Evolutionary conservation across 1,140 invertebrate species (phyloP), one percentile per base, ranked within the genome.

Genomic region (Drosophila nigromelanica): DNA sequence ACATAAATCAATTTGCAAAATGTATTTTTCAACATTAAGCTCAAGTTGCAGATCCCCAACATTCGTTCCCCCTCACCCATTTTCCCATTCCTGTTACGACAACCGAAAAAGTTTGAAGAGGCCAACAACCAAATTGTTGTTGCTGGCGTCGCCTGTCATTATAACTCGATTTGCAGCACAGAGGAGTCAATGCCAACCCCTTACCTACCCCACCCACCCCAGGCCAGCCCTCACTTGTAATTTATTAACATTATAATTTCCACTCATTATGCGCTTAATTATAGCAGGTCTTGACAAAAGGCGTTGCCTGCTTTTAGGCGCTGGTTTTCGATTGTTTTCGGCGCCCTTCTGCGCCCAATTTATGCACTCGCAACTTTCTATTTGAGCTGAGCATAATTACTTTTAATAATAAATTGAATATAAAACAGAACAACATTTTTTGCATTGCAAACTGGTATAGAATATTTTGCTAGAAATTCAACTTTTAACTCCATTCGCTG

Each of bases 1-100:
- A 64, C 72, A 33, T 87, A 87, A 89, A 89, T 87, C 82, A 87
- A 87, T 87, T 87, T 87, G 72, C 64, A 64, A 70, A 76, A 82
- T 82, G 58, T 89, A 81, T 75, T 81, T 80, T 63, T 14, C 48
- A 52, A 59, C 62, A 70, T 68, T 74, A 54, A 51, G 64, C 63
- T 73, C 54, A 68, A 60, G 63, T 73, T 73, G 48, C 47, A 48
- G 55, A 45, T 6, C 43, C 40, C 54, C 11, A 47, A 43, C 37
- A 60, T 47, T 33, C 30, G 18, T 39, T 27, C 1, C 18, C 15
- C 27, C 39, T 30, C 63, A 80, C 72, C 4, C 27, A 1, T 5
- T 30, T 48, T 55, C 50, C 64, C 63, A 54, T 15, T 37, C 21
- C 37, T 43, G 18, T 51, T 33, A 12, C 11, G 8, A 12, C 8